Evolutionary conservation across 2,888 invertebrate species (phyloP).

Genomic region (Dolomedes plantarius): DNA sequence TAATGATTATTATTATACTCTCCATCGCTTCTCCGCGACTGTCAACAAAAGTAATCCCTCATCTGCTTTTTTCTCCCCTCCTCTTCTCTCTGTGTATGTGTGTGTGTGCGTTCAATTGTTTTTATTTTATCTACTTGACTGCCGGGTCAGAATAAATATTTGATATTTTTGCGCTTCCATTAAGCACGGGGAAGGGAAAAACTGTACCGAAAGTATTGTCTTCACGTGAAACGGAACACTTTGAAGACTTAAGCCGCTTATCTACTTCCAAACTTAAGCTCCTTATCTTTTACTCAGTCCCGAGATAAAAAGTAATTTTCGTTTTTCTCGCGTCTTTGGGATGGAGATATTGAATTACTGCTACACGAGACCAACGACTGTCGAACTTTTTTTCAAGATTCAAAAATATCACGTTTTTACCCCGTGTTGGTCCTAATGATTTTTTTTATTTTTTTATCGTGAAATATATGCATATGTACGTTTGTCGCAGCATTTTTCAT

Average conservation of each 20-base stretch:
- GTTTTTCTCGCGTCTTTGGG: neutral
- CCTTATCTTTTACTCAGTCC: neutral
- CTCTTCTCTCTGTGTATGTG: no score
- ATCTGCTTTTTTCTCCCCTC: no score
- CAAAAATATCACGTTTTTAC: no score
- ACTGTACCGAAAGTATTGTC: neutral
- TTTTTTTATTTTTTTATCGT: no score
- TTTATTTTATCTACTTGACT: neutral
- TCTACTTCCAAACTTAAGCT: neutral
- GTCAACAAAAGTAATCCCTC: no score
- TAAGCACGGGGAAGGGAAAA: neutral
- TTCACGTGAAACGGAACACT: neutral
- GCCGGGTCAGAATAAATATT: neutral
- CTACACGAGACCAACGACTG: neutral
- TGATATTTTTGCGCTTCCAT: neutral
- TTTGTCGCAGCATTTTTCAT: no score
- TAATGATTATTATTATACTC: no score
- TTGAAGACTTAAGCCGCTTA: slow-evolving; percentile 13
- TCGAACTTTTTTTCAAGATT: neutral
- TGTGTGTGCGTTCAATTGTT: no score
- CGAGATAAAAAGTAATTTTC: slow-evolving; percentile 6
- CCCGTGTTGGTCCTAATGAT: no score
- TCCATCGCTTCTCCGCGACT: no score
- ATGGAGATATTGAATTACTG: neutral
- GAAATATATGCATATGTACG: no score